Conservation (phyloP, 2,888 invertebrate species). For the Syrphus vitripennis region DNA sequence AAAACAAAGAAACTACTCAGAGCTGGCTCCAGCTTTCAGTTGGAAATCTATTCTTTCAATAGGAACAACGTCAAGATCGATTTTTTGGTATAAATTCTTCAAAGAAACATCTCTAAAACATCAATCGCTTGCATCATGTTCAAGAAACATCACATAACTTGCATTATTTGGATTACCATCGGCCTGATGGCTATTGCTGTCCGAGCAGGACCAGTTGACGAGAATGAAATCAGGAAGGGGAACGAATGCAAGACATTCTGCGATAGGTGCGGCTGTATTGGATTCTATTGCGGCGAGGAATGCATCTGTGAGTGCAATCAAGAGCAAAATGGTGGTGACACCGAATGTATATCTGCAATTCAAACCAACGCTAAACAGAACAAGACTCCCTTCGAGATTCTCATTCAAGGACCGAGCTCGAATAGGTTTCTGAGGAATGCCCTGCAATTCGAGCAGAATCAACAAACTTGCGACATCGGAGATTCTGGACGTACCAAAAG, state of each 20-base stretch:
- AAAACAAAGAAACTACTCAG: slow-evolving; percentile 37
- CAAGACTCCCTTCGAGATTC: slow-evolving; percentile 78
- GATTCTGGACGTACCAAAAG: slow-evolving; percentile 74
- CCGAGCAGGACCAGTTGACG: slow-evolving; percentile 64
- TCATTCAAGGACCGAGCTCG: slow-evolving; percentile 79
- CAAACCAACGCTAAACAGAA: slow-evolving; percentile 76
- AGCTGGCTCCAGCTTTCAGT: slow-evolving; percentile 14
- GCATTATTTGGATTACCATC: slow-evolving; percentile 29
- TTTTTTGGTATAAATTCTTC: slow-evolving; percentile 53
- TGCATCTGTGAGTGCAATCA: slow-evolving; percentile 81
- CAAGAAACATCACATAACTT: slow-evolving; percentile 52
- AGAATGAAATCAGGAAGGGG: slow-evolving; percentile 75
- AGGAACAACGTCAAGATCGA: slow-evolving; percentile 40
- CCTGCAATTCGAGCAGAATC: slow-evolving; percentile 77
- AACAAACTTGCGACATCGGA: slow-evolving; percentile 55
- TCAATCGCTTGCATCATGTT: slow-evolving; percentile 44
- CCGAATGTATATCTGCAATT: slow-evolving; percentile 78
- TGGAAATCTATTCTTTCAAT: slow-evolving; percentile 54
- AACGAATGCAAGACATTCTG: slow-evolving; percentile 79
- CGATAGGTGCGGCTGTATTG: slow-evolving; percentile 79
- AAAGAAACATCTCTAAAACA: slow-evolving; percentile 8
- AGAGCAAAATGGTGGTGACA: slow-evolving; percentile 75
- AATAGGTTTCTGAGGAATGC: slow-evolving; percentile 79
- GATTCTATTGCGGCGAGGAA: slow-evolving; percentile 81
- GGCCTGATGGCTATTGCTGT: slow-evolving; percentile 36